Evolutionary conservation across 2,113 vertebrate genomes (phyloP).

Genomic region (Apistogramma diplotaenia): DNA sequence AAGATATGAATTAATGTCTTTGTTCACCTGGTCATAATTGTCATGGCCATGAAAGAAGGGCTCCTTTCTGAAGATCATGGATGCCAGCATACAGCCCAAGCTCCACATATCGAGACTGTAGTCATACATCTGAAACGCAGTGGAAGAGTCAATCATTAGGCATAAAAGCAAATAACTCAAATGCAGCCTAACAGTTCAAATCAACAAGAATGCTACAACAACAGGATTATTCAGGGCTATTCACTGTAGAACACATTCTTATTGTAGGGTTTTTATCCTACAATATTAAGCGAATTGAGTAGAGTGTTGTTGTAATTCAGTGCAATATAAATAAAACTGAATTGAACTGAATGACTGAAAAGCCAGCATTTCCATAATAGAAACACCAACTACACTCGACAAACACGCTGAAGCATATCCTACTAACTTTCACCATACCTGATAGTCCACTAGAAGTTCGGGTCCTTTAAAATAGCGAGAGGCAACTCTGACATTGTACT

Average conservation of each 20-base stretch:
- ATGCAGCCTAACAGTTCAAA: background rate
- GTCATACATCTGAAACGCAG: constrained; percentile 82
- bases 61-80: constrained; percentile 88
- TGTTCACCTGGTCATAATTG: constrained; percentile 85
- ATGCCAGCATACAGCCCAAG: constrained; percentile 85
- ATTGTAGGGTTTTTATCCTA: too few relatives aligned
- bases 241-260: too few relatives aligned
- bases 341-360: background rate
- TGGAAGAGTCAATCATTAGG: background rate
- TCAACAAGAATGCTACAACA: background rate
- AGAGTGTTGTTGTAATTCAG: too few relatives aligned
- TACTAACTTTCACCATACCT: constrained; percentile 64
- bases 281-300: too few relatives aligned
- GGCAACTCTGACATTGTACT: constrained; percentile 86
- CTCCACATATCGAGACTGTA: constrained; percentile 90
- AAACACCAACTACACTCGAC: background rate
- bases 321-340: too few relatives aligned
- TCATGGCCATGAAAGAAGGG: constrained; percentile 88
- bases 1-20: background rate
- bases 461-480: constrained; percentile 88
- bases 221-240: background rate
- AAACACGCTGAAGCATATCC: background rate
- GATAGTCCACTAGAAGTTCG: constrained; percentile 86
- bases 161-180: background rate
- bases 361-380: background rate